Percentiles rank a stretch among this genome's conserved stretches.
These are phyloP conservation scores for Trichogramma dendrolimi DNA, from an alignment of 2,888 invertebrate genomes.

Conservation along the genomic window DNA sequence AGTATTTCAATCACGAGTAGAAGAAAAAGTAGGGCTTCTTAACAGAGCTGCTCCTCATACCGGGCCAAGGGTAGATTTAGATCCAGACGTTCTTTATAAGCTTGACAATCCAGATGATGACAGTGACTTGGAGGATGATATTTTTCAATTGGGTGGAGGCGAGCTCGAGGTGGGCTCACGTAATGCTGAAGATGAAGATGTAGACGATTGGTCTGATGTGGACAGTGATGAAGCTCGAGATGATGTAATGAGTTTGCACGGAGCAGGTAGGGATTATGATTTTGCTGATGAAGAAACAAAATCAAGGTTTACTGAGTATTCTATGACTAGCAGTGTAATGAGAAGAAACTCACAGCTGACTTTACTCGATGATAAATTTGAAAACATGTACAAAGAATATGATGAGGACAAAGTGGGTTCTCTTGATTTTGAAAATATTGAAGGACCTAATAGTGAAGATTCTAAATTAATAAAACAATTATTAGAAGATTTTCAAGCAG, in stretches of 20 bases:
- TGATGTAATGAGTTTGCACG: slow-evolving; percentile 21
- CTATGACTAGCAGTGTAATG: slow-evolving; percentile 89
- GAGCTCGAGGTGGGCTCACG: slow-evolving; percentile 45
- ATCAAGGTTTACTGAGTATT: slow-evolving; percentile 87
- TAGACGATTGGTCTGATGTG: slow-evolving; percentile 32
- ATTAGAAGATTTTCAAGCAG: slow-evolving; percentile 71
- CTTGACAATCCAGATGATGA: slow-evolving; percentile 83
- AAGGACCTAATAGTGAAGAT: slow-evolving; percentile 68
- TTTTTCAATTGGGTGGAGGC: slow-evolving; percentile 76
- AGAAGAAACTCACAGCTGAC: slow-evolving; percentile 77
- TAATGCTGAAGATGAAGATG: slow-evolving; percentile 31
- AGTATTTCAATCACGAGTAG: slow-evolving; percentile 80
- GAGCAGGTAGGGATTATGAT: slow-evolving; percentile 52
- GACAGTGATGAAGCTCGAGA: slow-evolving; percentile 4
- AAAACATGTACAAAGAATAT: slow-evolving; percentile 79
- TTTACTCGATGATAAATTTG: slow-evolving; percentile 82
- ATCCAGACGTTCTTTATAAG: slow-evolving; percentile 89
- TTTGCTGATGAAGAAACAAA: slow-evolving; percentile 72
- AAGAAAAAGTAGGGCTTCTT: slow-evolving; percentile 79
- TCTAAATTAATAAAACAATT: slow-evolving; percentile 69
- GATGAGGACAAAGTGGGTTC: slow-evolving; percentile 87
- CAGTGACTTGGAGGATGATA: slow-evolving; percentile 87
- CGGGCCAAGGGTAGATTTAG: slow-evolving; percentile 67
- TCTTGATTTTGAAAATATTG: slow-evolving; percentile 85
- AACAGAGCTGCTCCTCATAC: slow-evolving; percentile 74